Base-by-base conservation (phyloP, 2,113 vertebrate species). In the Suricata suricatta region DNA sequence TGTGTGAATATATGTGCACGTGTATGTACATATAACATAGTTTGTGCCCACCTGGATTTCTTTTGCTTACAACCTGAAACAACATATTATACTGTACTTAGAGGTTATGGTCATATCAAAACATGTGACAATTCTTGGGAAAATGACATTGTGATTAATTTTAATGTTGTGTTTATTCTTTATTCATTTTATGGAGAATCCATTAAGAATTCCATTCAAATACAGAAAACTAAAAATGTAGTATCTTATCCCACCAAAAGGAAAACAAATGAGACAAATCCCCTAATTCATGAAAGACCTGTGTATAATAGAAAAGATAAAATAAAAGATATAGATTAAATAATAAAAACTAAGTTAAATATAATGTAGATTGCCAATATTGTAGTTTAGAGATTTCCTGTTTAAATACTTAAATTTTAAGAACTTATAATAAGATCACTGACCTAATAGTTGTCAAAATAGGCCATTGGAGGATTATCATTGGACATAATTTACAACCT, bases 391-490 rank as follows among this genome's bases (percentile, higher is more conserved):
- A 71, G 35, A 72, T 80, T 33, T 13, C 5, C 31, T 64, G 0
- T 69, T 96, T 64, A 88, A 95, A 71, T 35, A 54, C 21, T 77
- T 23, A 84, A 83, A 84, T 50, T 84, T 52, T 80, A 80, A 88
- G 33, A 80, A 74, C 8, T 68, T 68, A 68, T 27, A 72, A 76
- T 66, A 21, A 15, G 27, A 38, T 57, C 64, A 33, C 71, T 52
- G 33, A 83, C 11, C 2, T 71, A 50, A 83, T 72, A 41, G 2
- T 72, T 60, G 74, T 31, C 11, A 81, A 93, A 81, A 64, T 64
- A 81, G 77, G 3, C 31, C 71, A 94, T 2, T 15, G 63, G 14
- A 44, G 21, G 64, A 17, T 54, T 92, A 72, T 79, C 66, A 91
- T 3, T 79, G 38, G 38, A 44, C 29, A 79, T 3, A 3, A 57